These are phyloP conservation scores for Brenthis hecate DNA, from an alignment of 2,888 invertebrate species.

Conservation along the genomic window DNA sequence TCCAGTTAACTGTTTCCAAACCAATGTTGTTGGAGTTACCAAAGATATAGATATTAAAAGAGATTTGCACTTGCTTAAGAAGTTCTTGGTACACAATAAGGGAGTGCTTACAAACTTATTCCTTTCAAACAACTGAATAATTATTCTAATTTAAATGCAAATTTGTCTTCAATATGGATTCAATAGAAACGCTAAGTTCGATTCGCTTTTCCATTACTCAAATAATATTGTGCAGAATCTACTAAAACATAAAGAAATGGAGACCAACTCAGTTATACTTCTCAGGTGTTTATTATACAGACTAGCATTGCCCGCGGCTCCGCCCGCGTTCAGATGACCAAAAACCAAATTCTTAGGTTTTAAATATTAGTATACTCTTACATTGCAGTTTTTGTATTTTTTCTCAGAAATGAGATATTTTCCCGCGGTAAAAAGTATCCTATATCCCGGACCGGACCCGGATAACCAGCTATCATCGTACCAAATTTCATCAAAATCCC, in stretches of 20 bases:
- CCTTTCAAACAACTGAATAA: constrained; percentile 72
- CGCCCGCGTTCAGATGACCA: too few relatives aligned
- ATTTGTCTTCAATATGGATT: constrained; percentile 56
- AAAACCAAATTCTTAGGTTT: too few relatives aligned
- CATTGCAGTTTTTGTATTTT: too few relatives aligned
- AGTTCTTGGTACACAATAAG: constrained; percentile 19
- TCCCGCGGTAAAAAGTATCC: too few relatives aligned
- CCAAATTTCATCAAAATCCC: too few relatives aligned
- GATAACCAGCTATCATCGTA: too few relatives aligned
- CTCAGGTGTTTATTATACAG: too few relatives aligned
- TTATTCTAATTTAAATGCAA: constrained; percentile 73
- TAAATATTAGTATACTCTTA: too few relatives aligned
- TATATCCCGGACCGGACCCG: too few relatives aligned
- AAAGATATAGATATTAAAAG: background rate
- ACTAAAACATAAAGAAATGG: constrained; percentile 46
- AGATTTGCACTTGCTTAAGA: constrained; percentile 10
- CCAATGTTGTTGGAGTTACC: too few relatives aligned
- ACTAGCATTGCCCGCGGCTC: too few relatives aligned
- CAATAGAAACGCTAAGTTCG: constrained; percentile 61
- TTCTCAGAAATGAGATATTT: too few relatives aligned
- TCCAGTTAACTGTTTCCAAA: background rate
- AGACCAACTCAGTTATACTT: background rate
- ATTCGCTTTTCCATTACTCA: constrained; percentile 57
- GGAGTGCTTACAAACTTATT: constrained; percentile 60
- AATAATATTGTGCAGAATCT: constrained; percentile 66